A percentile compares a stretch with the other conserved stretches of the same genome.
Conservation (phyloP, 2,797 vertebrate genomes). For the Galaxias olidus region DNA sequence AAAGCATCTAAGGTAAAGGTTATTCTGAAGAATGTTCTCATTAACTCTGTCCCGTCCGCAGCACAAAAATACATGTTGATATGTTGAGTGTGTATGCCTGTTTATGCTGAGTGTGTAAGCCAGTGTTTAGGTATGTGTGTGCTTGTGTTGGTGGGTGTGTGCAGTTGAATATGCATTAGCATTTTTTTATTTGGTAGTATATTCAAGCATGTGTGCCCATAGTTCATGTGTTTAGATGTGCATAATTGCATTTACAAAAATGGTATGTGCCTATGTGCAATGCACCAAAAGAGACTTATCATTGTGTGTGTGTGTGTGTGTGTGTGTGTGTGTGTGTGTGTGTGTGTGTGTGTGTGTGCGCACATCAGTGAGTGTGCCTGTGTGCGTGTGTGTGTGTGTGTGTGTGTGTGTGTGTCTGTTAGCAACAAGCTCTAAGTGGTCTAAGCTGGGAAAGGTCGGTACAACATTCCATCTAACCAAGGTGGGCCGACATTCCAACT, state of each 20-base stretch:
- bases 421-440: background rate
- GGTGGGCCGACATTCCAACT: too few relatives aligned
- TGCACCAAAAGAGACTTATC: too few relatives aligned
- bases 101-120: constrained; percentile 4
- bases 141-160: background rate
- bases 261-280: too few relatives aligned
- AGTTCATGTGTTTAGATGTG: too few relatives aligned
- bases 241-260: too few relatives aligned
- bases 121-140: constrained; percentile 14
- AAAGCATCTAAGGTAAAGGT: constrained; percentile 57
- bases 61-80: constrained; percentile 32
- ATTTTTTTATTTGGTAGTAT: too few relatives aligned
- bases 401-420: constrained; percentile 19
- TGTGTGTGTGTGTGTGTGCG: background rate
- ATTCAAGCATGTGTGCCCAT: too few relatives aligned
- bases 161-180: too few relatives aligned
- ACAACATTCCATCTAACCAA: too few relatives aligned
- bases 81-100: background rate
- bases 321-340: constrained; percentile 3
- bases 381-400: background rate
- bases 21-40: constrained; percentile 66
- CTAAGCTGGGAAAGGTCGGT: too few relatives aligned
- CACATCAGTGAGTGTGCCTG: background rate
- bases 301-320: background rate
- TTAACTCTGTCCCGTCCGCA: constrained; percentile 51